Evolutionary conservation across 2,113 vertebrate species (phyloP).

Genomic region (Capreolus pygargus): DNA sequence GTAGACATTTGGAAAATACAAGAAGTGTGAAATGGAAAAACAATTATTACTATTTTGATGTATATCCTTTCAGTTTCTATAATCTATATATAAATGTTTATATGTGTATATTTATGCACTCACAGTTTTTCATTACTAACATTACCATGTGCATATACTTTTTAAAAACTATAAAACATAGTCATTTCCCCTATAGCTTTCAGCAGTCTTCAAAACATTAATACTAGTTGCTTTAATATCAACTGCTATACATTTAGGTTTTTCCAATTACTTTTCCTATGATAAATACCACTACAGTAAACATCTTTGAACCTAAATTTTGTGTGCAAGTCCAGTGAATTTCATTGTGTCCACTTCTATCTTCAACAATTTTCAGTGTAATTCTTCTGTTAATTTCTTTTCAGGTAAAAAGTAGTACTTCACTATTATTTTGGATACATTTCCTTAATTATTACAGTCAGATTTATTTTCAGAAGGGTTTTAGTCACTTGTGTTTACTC

Average conservation of each 20-base stretch:
- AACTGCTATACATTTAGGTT: neutral
- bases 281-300: neutral
- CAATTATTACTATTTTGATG: neutral
- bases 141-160: neutral
- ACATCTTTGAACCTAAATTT: neutral
- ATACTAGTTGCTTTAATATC: neutral
- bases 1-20: neutral
- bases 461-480: neutral
- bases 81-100: neutral
- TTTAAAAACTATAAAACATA: neutral
- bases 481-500: neutral
- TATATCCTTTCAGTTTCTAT: neutral
- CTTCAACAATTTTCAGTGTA: neutral
- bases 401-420: neutral
- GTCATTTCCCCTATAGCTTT: neutral
- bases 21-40: neutral
- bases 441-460: neutral
- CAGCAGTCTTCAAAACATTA: conserved; percentile 1
- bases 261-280: neutral
- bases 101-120: neutral
- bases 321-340: neutral
- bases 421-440: neutral
- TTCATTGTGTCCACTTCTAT: neutral
- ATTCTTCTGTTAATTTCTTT: conserved; percentile 10
- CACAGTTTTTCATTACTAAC: neutral